Evolutionary conservation across 1,140 invertebrate genomes (phyloP).

Genomic region (Forficula auricularia): DNA sequence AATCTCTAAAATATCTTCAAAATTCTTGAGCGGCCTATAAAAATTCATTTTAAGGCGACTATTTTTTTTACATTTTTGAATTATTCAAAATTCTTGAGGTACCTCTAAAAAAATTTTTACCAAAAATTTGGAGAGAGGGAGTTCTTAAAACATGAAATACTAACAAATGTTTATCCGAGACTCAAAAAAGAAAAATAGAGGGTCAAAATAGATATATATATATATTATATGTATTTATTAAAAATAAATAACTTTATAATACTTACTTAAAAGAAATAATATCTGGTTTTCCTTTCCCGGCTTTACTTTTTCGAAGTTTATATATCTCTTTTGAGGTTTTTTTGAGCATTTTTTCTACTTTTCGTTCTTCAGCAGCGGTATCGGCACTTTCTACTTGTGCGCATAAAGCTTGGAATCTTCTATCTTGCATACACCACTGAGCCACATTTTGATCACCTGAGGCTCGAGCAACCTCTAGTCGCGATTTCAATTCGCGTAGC

Average conservation of each 20-base stretch:
- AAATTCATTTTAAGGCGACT: no score
- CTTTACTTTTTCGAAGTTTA: constrained; percentile 67
- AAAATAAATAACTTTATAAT: no score
- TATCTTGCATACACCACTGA: constrained; percentile 69
- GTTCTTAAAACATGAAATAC: not conserved
- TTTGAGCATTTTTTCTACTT: constrained; percentile 63
- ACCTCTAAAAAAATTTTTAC: no score
- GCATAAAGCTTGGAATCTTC: constrained; percentile 63
- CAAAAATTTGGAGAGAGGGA: no score
- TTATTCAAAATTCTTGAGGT: no score
- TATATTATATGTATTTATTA: no score
- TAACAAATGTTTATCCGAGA: not conserved
- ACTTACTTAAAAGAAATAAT: constrained; percentile 84
- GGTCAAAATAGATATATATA: no score
- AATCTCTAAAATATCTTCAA: no score
- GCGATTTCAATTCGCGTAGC: constrained; percentile 55
- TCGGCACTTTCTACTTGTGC: constrained; percentile 24
- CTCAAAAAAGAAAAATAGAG: not conserved
- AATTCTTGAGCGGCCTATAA: no score
- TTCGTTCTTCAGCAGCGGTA: constrained; percentile 41
- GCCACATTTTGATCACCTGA: constrained; percentile 62
- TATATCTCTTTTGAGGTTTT: constrained; percentile 80
- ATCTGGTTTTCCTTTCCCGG: constrained; percentile 76
- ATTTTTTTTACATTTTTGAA: no score
- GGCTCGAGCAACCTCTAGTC: constrained; percentile 42